Evolutionary conservation across 2,888 invertebrate species (phyloP).

Genomic region (Xanthostigma xanthostigma): DNA sequence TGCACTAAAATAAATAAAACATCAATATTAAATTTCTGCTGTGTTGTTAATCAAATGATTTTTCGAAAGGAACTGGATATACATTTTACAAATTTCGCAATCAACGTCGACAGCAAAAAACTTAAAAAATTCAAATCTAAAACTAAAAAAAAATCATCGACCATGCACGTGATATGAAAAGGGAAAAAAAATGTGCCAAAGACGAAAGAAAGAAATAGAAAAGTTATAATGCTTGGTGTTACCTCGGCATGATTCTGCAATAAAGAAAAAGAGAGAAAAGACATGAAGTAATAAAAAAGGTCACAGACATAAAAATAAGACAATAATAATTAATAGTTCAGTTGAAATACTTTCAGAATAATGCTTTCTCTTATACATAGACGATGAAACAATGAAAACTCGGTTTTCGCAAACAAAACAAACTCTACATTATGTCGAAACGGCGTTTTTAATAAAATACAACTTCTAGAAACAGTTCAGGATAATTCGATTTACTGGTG

Average conservation of each 20-base stretch:
- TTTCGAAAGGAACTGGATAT: no score
- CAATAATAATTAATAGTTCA: conserved; percentile 1
- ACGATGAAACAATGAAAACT: no score
- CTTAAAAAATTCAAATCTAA: not conserved
- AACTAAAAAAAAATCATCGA: conserved; percentile 6
- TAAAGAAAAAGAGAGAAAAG: conserved; percentile 15
- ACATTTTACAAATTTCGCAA: no score
- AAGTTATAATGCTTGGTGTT: conserved; percentile 9
- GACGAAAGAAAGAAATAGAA: conserved; percentile 5
- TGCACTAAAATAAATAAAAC: no score
- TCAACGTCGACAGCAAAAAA: no score
- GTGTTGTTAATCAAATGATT: no score
- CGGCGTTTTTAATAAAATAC: no score
- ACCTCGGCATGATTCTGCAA: conserved; percentile 25
- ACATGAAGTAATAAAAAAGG: conserved; percentile 7
- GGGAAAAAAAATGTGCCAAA: conserved; percentile 13
- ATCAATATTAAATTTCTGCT: no score
- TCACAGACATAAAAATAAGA: conserved; percentile 6
- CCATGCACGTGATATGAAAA: conserved; percentile 9
- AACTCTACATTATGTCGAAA: conserved; percentile 5
- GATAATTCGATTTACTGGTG: no score
- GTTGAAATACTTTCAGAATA: conserved; percentile 1
- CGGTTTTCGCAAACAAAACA: conserved; percentile 1
- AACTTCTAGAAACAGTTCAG: no score
- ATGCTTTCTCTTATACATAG: no score